Percentiles rank a stretch among this genome's conserved stretches.
These are phyloP conservation scores for Geotrypetes seraphini DNA, from an alignment of 2,797 vertebrate genomes.

Conservation along the genomic window DNA sequence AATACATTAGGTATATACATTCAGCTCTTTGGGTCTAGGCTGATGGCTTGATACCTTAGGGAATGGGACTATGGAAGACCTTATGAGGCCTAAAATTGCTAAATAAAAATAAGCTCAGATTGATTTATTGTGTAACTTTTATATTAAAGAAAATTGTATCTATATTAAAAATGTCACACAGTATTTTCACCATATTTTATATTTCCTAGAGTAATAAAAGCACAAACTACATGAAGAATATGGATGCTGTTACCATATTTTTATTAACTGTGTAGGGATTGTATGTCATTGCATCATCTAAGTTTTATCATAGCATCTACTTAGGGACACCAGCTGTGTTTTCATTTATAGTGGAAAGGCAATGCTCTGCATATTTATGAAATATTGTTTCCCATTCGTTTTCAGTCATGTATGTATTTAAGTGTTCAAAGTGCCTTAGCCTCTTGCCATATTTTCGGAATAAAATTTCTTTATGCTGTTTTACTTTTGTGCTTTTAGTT, in stretches of 20 bases:
- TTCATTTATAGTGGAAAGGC: constrained; percentile 30
- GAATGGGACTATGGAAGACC: constrained; percentile 24
- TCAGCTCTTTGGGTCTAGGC: constrained; percentile 23
- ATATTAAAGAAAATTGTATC: constrained; percentile 72
- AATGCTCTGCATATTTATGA: constrained; percentile 48
- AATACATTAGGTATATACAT: too few species aligned
- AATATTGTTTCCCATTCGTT: constrained; percentile 50
- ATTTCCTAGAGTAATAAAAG: constrained; percentile 51
- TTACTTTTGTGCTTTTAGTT: too few species aligned
- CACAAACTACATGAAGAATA: constrained; percentile 63
- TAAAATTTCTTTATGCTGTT: constrained; percentile 64
- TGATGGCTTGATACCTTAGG: constrained; percentile 37
- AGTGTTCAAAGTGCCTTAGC: constrained; percentile 82
- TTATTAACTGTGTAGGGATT: constrained; percentile 59
- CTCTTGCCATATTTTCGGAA: constrained; percentile 81
- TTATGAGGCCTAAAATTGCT: constrained; percentile 32
- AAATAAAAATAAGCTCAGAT: constrained; percentile 28
- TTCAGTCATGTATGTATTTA: constrained; percentile 56
- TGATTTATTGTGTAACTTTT: constrained; percentile 71
- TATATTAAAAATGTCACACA: constrained; percentile 72
- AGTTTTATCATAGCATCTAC: constrained; percentile 34
- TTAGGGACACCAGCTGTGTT: constrained; percentile 39
- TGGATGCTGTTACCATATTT: constrained; percentile 67
- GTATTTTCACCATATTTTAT: constrained; percentile 82
- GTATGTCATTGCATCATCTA: constrained; percentile 42